A percentile compares a stretch with the other conserved stretches of the same genome.
Conservation (phyloP, 2,888 invertebrate genomes). For the Cryptocephalus primarius region DNA sequence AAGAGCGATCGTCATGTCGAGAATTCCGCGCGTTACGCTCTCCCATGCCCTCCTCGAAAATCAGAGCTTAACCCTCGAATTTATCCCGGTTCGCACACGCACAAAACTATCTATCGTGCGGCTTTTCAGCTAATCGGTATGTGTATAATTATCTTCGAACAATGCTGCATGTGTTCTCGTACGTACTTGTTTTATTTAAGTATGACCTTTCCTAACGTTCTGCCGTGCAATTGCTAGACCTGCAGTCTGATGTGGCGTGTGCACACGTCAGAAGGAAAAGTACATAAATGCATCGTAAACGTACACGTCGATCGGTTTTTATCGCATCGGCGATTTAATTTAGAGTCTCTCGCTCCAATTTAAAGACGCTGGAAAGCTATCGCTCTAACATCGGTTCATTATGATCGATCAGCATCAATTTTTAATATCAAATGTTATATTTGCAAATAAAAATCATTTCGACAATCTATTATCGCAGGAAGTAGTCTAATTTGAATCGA, state of each 20-base stretch:
- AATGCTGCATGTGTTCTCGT: conserved; percentile 16
- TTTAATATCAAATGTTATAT: too few species aligned
- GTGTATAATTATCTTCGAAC: conserved; percentile 16
- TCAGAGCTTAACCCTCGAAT: neutral
- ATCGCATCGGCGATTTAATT: too few species aligned
- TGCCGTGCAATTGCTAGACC: conserved; percentile 22
- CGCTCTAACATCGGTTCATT: too few species aligned
- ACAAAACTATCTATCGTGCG: conserved; percentile 10
- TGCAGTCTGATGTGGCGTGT: conserved; percentile 14
- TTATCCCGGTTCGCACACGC: too few species aligned
- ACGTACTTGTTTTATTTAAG: conserved; percentile 23
- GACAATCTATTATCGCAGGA: too few species aligned
- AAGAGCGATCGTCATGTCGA: neutral
- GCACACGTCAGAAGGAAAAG: too few species aligned
- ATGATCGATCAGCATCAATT: too few species aligned
- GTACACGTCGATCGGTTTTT: neutral
- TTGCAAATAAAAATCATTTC: too few species aligned
- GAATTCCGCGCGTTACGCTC: neutral
- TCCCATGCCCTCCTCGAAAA: neutral
- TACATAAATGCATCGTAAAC: too few species aligned
- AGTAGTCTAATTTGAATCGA: too few species aligned
- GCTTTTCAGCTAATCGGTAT: conserved; percentile 15
- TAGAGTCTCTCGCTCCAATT: too few species aligned
- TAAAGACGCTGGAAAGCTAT: too few species aligned
- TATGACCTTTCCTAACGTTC: conserved; percentile 30